These are phyloP conservation scores for Lasioglossum baleicum DNA, from an alignment of 1,140 invertebrate genomes.

Conservation along the genomic window DNA sequence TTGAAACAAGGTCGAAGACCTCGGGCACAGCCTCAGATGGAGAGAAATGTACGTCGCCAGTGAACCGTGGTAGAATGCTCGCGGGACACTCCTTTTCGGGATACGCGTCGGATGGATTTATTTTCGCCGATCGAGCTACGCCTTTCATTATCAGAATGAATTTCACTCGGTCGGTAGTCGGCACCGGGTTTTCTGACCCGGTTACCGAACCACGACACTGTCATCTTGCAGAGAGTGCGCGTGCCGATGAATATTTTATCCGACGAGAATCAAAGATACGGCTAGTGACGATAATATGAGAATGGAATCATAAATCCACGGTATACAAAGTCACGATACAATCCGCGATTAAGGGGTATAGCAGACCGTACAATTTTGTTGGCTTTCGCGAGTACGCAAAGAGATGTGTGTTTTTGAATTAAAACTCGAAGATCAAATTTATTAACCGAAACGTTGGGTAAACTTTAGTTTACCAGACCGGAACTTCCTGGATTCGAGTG, in stretches of 20 bases:
- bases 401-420: no score
- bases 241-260: slow-evolving; percentile 28
- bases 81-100: slow-evolving; percentile 46
- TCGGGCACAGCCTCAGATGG: background rate
- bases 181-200: background rate
- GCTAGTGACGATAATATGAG: background rate
- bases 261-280: background rate
- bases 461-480: no score
- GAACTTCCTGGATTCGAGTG: no score
- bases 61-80: slow-evolving; percentile 36
- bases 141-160: slow-evolving; percentile 50
- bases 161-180: slow-evolving; percentile 9
- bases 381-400: background rate
- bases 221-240: background rate
- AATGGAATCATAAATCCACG: background rate
- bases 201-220: background rate
- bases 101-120: slow-evolving; percentile 43
- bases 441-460: no score
- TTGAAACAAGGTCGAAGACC: background rate
- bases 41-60: slow-evolving; percentile 43
- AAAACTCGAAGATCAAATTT: no score
- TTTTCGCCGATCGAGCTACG: slow-evolving; percentile 38
- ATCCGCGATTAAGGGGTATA: background rate
- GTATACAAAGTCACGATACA: no score
- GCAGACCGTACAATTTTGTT: no score